Conservation (phyloP, 2,797 vertebrate genomes). For the Neoniphon sammara region DNA sequence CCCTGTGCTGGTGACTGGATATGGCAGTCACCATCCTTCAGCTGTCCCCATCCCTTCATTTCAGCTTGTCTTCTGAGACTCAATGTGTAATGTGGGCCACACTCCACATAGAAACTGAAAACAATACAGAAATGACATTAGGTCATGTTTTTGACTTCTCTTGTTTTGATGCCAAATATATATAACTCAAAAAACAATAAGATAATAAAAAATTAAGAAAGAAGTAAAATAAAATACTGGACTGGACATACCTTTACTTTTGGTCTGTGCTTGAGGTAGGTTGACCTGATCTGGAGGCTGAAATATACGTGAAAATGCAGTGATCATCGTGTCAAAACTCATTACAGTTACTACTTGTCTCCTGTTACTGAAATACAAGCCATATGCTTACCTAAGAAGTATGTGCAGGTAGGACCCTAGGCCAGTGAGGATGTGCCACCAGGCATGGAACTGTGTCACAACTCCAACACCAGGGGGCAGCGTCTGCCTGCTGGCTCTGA, state of each 20-base stretch:
- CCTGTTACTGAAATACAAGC: background rate
- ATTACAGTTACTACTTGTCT: background rate
- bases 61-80: slow-evolving; percentile 90
- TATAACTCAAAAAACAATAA: background rate
- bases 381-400: slow-evolving; percentile 89
- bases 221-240: background rate
- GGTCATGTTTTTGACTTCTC: background rate
- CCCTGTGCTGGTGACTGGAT: slow-evolving; percentile 49
- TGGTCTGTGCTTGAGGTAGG: slow-evolving; percentile 95
- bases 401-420: slow-evolving; percentile 97
- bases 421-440: slow-evolving; percentile 99
- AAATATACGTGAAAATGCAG: background rate
- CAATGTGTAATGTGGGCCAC: slow-evolving; percentile 93
- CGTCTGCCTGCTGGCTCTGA: slow-evolving; percentile 87
- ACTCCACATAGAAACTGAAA: slow-evolving; percentile 93
- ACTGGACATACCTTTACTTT: slow-evolving; percentile 89
- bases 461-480: slow-evolving; percentile 88
- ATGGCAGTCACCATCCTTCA: slow-evolving; percentile 64
- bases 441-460: slow-evolving; percentile 95
- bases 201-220: background rate
- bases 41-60: slow-evolving; percentile 29
- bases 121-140: background rate
- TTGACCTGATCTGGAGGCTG: slow-evolving; percentile 96
- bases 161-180: background rate
- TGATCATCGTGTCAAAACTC: background rate